These are phyloP conservation scores for Drosophila takahashii DNA, from an alignment of 1,140 invertebrate species.

Conservation along the genomic window DNA sequence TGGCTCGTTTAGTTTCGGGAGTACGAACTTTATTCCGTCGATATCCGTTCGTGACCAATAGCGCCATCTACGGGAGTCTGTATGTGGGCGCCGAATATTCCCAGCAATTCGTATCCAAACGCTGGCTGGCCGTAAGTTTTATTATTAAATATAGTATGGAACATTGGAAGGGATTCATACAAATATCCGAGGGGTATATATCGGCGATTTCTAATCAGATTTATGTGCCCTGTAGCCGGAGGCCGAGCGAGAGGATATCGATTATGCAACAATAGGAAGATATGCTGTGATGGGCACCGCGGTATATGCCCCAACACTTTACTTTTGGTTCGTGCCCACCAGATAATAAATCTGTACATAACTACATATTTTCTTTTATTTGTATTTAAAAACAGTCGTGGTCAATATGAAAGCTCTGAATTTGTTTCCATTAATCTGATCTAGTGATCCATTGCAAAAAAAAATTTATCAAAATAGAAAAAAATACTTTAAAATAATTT, in stretches of 20 bases:
- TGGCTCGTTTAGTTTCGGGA: conserved; percentile 56
- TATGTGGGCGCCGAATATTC: conserved; percentile 91
- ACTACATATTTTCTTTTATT: neutral
- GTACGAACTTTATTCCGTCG: conserved; percentile 82
- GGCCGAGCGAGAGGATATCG: conserved; percentile 84
- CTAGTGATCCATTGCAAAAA: too few species aligned
- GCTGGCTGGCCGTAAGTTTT: conserved; percentile 61
- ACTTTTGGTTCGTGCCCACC: conserved; percentile 86
- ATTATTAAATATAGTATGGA: neutral
- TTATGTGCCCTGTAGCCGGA: conserved; percentile 52
- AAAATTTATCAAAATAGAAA: too few species aligned
- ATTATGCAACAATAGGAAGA: conserved; percentile 86
- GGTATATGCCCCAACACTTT: conserved; percentile 87
- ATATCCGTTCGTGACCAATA: conserved; percentile 89
- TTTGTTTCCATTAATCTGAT: neutral
- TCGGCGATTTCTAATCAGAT: conserved; percentile 42
- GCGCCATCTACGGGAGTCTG: conserved; percentile 90
- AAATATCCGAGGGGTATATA: neutral
- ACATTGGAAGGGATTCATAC: neutral
- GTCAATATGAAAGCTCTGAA: conserved; percentile 1
- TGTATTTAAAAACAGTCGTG: conserved; percentile 14
- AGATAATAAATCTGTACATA: conserved; percentile 24
- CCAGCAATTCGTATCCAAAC: conserved; percentile 90
- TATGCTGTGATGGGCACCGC: conserved; percentile 88
- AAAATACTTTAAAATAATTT: too few species aligned